Evolutionary conservation across 2,797 vertebrate genomes (phyloP).

Genomic region (Rhinoraja longicauda): DNA sequence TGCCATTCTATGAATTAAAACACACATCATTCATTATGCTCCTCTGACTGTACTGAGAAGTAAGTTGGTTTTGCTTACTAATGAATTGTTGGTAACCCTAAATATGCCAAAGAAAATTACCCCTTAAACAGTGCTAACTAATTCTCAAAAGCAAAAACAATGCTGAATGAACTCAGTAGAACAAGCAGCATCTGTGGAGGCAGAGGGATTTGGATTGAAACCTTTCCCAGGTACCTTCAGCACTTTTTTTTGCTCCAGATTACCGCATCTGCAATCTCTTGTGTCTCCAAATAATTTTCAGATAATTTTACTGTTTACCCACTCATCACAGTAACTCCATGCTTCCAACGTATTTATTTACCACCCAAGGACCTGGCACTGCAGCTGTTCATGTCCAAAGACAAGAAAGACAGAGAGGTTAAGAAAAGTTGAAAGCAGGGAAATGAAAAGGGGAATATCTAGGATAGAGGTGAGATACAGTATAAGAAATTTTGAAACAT

Average conservation of each 20-base stretch:
- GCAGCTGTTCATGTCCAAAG: not conserved
- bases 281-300: not conserved
- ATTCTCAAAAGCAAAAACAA: too few species aligned
- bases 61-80: not conserved
- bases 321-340: not conserved
- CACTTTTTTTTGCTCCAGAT: too few species aligned
- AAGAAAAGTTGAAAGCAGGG: not conserved
- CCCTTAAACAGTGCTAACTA: not conserved
- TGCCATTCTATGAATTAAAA: too few species aligned
- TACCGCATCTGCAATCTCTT: too few species aligned
- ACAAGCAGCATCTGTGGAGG: too few species aligned
- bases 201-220: too few species aligned
- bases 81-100: not conserved
- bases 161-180: too few species aligned
- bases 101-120: not conserved
- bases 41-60: not conserved
- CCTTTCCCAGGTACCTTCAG: too few species aligned
- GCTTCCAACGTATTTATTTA: too few species aligned
- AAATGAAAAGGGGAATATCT: not conserved
- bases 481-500: not conserved
- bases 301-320: not conserved
- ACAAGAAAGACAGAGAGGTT: not conserved
- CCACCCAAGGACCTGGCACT: not conserved
- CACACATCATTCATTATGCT: not conserved
- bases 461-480: not conserved